Percentiles rank a stretch among this genome's conserved stretches.
These are phyloP conservation scores for Altica lythri DNA, from an alignment of 2,888 invertebrate genomes.

Conservation along the genomic window DNA sequence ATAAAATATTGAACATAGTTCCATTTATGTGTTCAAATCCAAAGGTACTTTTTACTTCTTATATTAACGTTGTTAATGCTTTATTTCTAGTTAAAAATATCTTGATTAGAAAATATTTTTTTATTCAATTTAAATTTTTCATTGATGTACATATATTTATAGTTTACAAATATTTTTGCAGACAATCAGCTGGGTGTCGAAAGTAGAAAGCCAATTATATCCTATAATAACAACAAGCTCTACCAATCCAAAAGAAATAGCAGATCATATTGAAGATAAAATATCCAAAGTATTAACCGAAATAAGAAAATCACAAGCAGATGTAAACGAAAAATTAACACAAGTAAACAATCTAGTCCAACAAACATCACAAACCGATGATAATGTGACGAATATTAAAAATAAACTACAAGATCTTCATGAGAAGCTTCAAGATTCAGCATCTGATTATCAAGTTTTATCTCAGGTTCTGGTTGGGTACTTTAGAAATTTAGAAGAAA, in stretches of 20 bases:
- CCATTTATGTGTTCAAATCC: too few relatives aligned
- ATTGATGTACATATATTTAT: too few relatives aligned
- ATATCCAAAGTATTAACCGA: conserved; percentile 63
- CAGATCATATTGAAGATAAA: conserved; percentile 64
- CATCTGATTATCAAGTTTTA: conserved; percentile 73
- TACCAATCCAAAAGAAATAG: conserved; percentile 63
- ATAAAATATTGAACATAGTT: too few relatives aligned
- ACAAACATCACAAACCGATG: conserved; percentile 61
- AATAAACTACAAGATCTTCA: conserved; percentile 69
- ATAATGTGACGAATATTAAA: conserved; percentile 66
- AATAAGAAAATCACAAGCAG: conserved; percentile 66
- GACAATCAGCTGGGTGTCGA: conserved; percentile 70
- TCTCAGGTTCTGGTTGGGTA: conserved; percentile 72
- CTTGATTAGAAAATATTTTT: too few relatives aligned
- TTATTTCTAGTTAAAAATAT: too few relatives aligned
- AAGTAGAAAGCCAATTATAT: conserved; percentile 74
- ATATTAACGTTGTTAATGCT: too few relatives aligned
- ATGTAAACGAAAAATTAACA: conserved; percentile 70
- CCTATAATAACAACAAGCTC: conserved; percentile 72
- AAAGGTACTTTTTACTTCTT: too few relatives aligned
- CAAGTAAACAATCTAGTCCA: conserved; percentile 68
- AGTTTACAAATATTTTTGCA: too few relatives aligned
- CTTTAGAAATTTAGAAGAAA: conserved; percentile 68
- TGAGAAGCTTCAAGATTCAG: conserved; percentile 68
- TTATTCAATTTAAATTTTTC: too few relatives aligned